Evolutionary conservation across 1,140 invertebrate species (phyloP).

Genomic region (Formica selysi): DNA sequence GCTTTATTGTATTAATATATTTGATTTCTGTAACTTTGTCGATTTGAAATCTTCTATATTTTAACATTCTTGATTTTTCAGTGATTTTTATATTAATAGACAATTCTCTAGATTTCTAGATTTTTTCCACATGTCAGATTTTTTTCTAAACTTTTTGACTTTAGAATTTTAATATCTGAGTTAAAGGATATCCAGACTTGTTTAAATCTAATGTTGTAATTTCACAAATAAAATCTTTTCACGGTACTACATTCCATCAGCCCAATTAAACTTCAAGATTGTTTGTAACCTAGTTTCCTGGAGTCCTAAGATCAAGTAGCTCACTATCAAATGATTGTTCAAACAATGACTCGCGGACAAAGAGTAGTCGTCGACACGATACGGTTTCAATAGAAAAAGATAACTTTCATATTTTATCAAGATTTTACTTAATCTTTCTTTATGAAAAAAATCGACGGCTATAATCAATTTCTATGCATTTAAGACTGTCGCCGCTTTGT

Average conservation of each 20-base stretch:
- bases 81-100: background rate
- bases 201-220: background rate
- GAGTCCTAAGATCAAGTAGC: background rate
- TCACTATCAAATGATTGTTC: background rate
- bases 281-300: slow-evolving; percentile 2
- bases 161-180: no score
- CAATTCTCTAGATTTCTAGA: background rate
- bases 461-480: background rate
- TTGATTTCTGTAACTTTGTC: background rate
- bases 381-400: background rate
- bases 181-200: no score
- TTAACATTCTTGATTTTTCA: no score
- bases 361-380: background rate
- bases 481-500: background rate
- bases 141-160: no score
- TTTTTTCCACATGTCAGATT: no score
- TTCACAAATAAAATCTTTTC: background rate
- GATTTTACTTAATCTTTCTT: slow-evolving; percentile 1
- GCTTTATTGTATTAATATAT: background rate
- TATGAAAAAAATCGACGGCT: background rate
- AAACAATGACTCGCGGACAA: background rate
- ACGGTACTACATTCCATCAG: background rate
- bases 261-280: background rate
- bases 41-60: no score
- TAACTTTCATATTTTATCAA: background rate